Base-by-base conservation (phyloP, 2,888 invertebrate genomes). In the Notodonta ziczac region DNA sequence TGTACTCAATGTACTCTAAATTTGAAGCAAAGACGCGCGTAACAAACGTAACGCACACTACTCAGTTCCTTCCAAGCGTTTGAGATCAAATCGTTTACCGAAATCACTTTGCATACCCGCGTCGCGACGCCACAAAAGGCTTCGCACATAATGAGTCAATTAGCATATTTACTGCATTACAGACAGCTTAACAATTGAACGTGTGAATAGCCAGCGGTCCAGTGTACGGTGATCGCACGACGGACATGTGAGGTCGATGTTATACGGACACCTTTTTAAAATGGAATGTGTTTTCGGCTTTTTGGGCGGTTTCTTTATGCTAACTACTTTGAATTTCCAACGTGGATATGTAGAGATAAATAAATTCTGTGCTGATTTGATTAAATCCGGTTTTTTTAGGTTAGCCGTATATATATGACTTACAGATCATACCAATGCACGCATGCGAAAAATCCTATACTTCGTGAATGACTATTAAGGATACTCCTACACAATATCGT, bases 111-210 rank as follows among this genome's bases (percentile, higher is more conserved):
- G 83, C 84, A 83, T 87, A 84, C 71, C 16, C 61, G 57, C 63
- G 82, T 77, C 81, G 70, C 72, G 66, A 70, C 61, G 70, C 79
- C 74, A 83, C 86, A 85, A 83, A 82, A 76, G 73, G 79, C 75
- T 70, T 62, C 69, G 77, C 7, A 65, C 70, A 85, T 90, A 90
- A 90, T 89, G 85, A 85, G 80, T 48, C 74, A 61, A 89, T 90
- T 90, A 87, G 85, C 90, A 90, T 90, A 87, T 89, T 89, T 82
- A 84, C 82, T 85, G 87, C 88, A 85, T 89, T 87, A 86, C 80
- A 52, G 69, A 60, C 72, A 67, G 24, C 59, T 66, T 76, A 75
- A 84, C 84, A 84, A 84, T 82, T 80, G 82, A 39, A n/a, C 56
- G 63, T 69, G 77, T 73, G 79, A 84, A 85, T 82, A 78, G 83